phyloP scores from a whole-genome alignment of 2,888 invertebrate species.

The Xestoiulus laeticollis region DNA sequence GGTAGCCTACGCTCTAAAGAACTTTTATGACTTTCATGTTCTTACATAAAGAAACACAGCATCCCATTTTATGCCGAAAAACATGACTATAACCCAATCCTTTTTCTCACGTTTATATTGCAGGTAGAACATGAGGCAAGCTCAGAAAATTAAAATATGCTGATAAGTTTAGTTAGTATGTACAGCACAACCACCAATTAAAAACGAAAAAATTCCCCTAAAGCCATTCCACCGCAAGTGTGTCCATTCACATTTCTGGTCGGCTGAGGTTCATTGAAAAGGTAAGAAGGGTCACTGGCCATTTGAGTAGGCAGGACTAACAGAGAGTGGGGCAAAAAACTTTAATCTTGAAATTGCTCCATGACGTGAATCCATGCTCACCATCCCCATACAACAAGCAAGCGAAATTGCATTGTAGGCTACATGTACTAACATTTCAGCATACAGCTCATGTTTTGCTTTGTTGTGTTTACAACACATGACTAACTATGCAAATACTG shows the following conservation, averaged over 20 bases:
- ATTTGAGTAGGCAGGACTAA: conserved; percentile 7
- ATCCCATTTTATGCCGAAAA: too few relatives aligned
- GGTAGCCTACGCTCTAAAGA: too few relatives aligned
- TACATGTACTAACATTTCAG: background rate
- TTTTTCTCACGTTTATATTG: background rate
- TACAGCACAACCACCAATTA: background rate
- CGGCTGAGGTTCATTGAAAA: conserved; percentile 27
- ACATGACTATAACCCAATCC: too few relatives aligned
- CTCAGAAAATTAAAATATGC: background rate
- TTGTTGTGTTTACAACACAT: background rate
- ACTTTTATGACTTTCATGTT: too few relatives aligned
- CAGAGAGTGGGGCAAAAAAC: background rate
- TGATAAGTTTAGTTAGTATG: background rate
- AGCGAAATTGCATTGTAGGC: background rate
- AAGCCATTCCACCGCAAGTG: background rate
- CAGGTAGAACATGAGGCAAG: background rate
- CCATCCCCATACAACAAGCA: background rate
- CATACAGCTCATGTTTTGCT: background rate
- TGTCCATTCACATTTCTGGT: background rate
- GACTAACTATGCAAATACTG: background rate
- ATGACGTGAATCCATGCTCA: background rate
- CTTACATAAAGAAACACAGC: too few relatives aligned
- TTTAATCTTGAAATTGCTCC: background rate
- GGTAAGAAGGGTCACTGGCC: background rate
- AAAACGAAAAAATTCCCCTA: conserved; percentile 6